Evolutionary conservation across 2,113 vertebrate genomes (phyloP).

Genomic region (Ptyas mucosa): DNA sequence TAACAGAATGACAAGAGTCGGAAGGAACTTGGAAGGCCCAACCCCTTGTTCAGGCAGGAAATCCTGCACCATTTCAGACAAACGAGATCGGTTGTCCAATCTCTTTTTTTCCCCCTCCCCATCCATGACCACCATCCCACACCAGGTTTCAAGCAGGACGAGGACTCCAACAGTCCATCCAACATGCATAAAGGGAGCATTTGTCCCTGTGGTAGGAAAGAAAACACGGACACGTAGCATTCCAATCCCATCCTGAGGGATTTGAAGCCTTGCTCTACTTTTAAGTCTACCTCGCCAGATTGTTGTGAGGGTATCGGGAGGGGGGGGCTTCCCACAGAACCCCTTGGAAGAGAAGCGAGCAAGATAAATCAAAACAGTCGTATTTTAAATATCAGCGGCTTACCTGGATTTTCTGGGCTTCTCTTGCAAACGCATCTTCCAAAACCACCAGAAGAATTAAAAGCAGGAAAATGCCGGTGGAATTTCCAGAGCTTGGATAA

Average conservation of each 20-base stretch:
- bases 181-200: neutral
- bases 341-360: neutral
- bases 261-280: neutral
- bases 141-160: neutral
- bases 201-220: neutral
- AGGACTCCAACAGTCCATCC: neutral
- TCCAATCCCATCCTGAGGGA: neutral
- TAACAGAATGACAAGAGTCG: neutral
- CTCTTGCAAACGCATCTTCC: conserved; percentile 29
- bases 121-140: neutral
- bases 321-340: neutral
- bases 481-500: conserved; percentile 13
- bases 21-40: neutral
- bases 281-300: neutral
- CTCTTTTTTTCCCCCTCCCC: neutral
- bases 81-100: neutral
- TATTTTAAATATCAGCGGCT: neutral
- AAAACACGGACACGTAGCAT: neutral
- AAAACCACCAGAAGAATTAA: conserved; percentile 35
- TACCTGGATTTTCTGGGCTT: conserved; percentile 40
- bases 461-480: conserved; percentile 24
- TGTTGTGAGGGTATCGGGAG: neutral
- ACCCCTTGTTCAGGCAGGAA: neutral
- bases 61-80: neutral
- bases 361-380: neutral